phyloP scores from a whole-genome alignment of 2,113 vertebrate species.

The Procavia capensis region DNA sequence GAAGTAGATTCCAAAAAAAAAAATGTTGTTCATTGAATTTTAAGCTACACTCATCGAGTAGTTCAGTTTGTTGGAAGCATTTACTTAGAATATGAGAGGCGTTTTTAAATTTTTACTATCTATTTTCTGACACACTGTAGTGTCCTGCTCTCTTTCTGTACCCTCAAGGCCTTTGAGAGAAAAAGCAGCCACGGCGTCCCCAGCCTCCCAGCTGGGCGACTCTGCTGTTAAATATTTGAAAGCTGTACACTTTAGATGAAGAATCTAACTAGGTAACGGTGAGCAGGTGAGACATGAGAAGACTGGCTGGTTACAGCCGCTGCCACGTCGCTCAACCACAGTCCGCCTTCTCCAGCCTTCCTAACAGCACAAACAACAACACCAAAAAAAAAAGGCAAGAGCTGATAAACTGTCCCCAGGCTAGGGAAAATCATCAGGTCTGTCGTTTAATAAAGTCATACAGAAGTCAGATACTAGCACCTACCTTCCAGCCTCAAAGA shows the following conservation, averaged over 20 bases:
- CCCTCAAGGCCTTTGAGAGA: background rate
- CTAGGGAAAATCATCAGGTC: background rate
- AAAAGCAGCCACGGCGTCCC: background rate
- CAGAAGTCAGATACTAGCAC: background rate
- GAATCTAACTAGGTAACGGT: background rate
- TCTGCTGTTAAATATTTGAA: background rate
- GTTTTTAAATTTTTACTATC: background rate
- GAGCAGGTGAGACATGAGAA: background rate
- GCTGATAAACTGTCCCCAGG: too few species aligned
- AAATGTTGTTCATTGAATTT: background rate
- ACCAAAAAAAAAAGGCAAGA: background rate
- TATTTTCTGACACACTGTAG: accelerated
- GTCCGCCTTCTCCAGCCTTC: background rate
- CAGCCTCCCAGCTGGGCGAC: background rate
- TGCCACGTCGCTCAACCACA: background rate
- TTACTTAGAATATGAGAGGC: accelerated
- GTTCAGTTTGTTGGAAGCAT: background rate
- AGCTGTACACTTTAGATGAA: background rate
- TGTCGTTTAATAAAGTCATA: background rate
- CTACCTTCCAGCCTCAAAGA: background rate
- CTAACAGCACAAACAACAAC: background rate
- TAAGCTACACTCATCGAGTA: background rate
- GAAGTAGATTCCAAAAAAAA: background rate
- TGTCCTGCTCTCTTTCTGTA: accelerated
- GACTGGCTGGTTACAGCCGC: accelerated